Percentiles rank a stretch among this genome's conserved stretches.
These are phyloP conservation scores for Venustoraphidia nigricollis DNA, from an alignment of 2,888 invertebrate species.

Conservation along the genomic window DNA sequence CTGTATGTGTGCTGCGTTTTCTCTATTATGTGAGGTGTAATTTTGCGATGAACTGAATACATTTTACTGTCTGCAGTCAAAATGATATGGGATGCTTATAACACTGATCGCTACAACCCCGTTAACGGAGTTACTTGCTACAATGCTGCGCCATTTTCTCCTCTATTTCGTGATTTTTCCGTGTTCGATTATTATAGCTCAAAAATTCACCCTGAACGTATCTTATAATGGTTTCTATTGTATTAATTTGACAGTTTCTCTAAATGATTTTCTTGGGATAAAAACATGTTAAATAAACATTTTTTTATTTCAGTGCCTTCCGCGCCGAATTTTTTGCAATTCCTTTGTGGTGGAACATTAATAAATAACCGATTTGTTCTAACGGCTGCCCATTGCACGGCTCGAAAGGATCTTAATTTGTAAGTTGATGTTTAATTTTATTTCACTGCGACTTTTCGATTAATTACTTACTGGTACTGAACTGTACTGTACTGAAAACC, in stretches of 20 bases:
- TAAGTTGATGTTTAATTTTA: conserved; percentile 10
- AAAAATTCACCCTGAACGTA: no score
- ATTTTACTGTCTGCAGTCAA: no score
- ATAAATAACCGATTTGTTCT: conserved; percentile 17
- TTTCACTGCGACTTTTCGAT: background rate
- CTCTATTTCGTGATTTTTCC: no score
- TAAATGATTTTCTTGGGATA: background rate
- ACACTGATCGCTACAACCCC: no score
- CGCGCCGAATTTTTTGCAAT: conserved; percentile 13
- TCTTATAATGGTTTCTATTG: no score
- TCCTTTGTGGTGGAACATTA: conserved; percentile 20
- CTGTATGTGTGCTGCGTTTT: no score
- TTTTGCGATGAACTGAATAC: no score
- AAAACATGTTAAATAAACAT: background rate
- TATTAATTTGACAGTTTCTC: background rate
- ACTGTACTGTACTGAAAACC: background rate
- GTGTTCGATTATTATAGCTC: no score
- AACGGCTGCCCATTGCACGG: conserved; percentile 20
- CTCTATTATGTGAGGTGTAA: no score
- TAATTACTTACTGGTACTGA: background rate
- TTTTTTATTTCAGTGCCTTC: background rate
- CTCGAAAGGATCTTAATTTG: conserved; percentile 14
- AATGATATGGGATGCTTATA: no score
- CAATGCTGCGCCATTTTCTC: no score
- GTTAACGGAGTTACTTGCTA: no score